Evolutionary conservation across 2,888 invertebrate species (phyloP), one percentile per base, ranked within the genome.

Genomic region (Adineta ricciae): DNA sequence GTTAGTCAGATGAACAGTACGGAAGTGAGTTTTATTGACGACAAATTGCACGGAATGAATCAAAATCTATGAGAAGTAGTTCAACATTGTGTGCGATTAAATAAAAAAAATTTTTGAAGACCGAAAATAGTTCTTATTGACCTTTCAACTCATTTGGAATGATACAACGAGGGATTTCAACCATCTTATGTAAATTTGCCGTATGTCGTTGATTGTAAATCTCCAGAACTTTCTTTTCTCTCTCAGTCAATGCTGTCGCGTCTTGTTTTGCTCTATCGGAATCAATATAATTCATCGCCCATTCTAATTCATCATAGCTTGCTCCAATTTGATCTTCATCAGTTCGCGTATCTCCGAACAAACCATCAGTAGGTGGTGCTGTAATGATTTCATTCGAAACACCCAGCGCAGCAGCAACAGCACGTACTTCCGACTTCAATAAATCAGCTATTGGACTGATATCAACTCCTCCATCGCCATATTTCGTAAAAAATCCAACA

Each of bases 261-360:
- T n/a, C 41, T 2, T 78, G 9, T 41, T 78, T 38, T 64, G 32
- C 16, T 64, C 32, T 16, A 32, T 64, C 14, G 16, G 32, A 64
- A n/a, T 78, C 78, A n/a, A 78, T n/a, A n/a, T 78, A 78, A 41
- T 24, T 78, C 78, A 78, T 78, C 14, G 78, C 78, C 78, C 78
- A 78, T 78, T 78, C 78, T 21, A 78, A n/a, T 78, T 78, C 78
- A n/a, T 78, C 41, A 78, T 78, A 78, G 3, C 2, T 78, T 24
- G 78, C 78, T 41, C 78, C 78, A 5, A 78, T 24, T 78, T 78
- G 78, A 78, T 78, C 78, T 78, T 78, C 78, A 78, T 78, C 78
- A 24, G 78, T 78, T n/a, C 78, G 41, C 24, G 78, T 41, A 41
- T 78, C 78, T n/a, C 78, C 78, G 41, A 41, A 78, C n/a, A 78